A percentile compares a stretch with the other conserved stretches of the same genome.
Conservation (phyloP, 2,113 vertebrate genomes). For the Eretmochelys imbricata region DNA sequence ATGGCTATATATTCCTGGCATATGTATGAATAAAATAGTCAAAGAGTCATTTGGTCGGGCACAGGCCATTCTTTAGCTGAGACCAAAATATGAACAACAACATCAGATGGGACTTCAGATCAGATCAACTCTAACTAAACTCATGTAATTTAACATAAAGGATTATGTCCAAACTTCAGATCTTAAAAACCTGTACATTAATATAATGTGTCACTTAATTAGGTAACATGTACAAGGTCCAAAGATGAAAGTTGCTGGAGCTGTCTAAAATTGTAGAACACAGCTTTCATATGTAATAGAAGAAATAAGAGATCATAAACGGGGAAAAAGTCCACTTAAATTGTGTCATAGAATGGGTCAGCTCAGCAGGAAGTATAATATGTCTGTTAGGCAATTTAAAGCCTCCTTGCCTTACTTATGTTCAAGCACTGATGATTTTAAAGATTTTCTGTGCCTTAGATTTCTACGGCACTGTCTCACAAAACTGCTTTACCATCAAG, state of each 20-base stretch:
- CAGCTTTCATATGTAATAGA: conserved; percentile 51
- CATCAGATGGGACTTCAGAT: neutral
- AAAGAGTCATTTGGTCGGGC: neutral
- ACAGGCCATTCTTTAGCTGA: neutral
- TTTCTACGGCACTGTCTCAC: neutral
- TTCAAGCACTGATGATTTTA: conserved; percentile 30
- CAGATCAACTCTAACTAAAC: neutral
- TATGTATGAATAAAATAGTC: neutral
- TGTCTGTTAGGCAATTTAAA: conserved; percentile 48
- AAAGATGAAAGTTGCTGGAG: conserved; percentile 56
- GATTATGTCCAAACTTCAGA: conserved; percentile 1
- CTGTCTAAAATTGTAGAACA: conserved; percentile 52
- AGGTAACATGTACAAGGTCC: conserved; percentile 31
- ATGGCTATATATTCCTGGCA: neutral
- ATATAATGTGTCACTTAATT: conserved; percentile 52
- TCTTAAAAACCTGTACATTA: conserved; percentile 28
- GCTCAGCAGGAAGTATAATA: conserved; percentile 41
- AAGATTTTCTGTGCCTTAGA: conserved; percentile 28
- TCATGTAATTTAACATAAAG: conserved; percentile 20
- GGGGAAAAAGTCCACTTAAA: conserved; percentile 34
- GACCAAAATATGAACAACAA: conserved; percentile 16
- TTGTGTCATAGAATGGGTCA: conserved; percentile 27
- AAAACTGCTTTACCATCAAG: conserved; percentile 5
- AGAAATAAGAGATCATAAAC: conserved; percentile 65
- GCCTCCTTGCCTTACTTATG: conserved; percentile 36